Percentiles rank a stretch among this genome's conserved stretches.
phyloP scores from a whole-genome alignment of 2,797 vertebrate genomes.

The Muscicapa comitata region DNA sequence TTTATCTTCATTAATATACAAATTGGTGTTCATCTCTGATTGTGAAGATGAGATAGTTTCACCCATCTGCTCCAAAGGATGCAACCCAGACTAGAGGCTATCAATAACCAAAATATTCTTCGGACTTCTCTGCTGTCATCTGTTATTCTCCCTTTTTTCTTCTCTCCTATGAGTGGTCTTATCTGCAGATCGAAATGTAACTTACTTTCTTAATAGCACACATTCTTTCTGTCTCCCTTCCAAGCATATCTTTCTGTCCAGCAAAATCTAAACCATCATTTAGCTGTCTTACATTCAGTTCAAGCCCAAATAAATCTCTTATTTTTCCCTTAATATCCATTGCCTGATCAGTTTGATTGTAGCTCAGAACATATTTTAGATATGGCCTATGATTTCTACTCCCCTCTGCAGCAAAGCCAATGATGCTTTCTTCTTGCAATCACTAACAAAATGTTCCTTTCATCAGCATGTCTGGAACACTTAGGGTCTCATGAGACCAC shows the following conservation, averaged over 20 bases:
- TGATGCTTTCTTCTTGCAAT: neutral
- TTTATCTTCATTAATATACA: neutral
- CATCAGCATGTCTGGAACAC: neutral
- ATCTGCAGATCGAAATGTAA: neutral
- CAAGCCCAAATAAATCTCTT: neutral
- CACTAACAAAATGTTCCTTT: neutral
- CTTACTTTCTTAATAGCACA: neutral
- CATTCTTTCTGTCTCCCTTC: neutral
- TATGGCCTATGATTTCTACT: neutral
- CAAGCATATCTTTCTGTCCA: neutral
- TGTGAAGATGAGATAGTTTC: neutral
- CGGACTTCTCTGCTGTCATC: neutral
- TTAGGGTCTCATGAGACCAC: neutral
- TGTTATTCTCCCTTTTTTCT: neutral
- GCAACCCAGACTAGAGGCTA: neutral
- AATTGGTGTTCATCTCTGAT: neutral
- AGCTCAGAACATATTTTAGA: neutral
- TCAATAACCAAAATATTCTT: neutral
- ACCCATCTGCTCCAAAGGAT: neutral
- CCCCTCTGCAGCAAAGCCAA: neutral
- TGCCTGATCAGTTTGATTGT: neutral
- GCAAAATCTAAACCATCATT: neutral
- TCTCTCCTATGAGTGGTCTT: neutral
- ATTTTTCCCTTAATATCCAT: neutral
- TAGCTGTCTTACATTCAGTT: neutral